Evolutionary conservation across 2,888 invertebrate species (phyloP).

Genomic region (Thecophora atra): DNA sequence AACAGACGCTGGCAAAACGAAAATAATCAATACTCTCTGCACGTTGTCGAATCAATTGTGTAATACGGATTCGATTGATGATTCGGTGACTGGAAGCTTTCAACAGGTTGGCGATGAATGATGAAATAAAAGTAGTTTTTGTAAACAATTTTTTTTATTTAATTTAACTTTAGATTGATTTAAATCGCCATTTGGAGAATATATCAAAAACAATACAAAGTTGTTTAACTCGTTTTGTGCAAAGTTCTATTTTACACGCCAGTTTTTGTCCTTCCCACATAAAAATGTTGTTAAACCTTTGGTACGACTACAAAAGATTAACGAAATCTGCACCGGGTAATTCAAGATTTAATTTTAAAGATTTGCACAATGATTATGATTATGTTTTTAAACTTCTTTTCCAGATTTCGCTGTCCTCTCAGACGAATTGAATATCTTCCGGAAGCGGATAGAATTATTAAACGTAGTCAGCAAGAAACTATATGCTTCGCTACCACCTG

Average conservation of each 20-base stretch:
- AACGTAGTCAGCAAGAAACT: constrained; percentile 50
- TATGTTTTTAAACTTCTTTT: too few relatives aligned
- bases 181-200: constrained; percentile 74
- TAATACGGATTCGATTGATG: constrained; percentile 64
- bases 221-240: constrained; percentile 52
- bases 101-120: constrained; percentile 76
- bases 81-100: constrained; percentile 81
- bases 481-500: not conserved
- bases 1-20: constrained; percentile 65
- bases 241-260: constrained; percentile 46
- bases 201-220: constrained; percentile 65
- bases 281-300: constrained; percentile 50
- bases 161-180: constrained; percentile 58
- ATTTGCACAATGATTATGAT: too few relatives aligned
- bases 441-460: constrained; percentile 54
- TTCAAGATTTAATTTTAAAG: not conserved
- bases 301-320: constrained; percentile 57
- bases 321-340: constrained; percentile 53
- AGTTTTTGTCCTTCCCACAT: constrained; percentile 38
- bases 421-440: constrained; percentile 58
- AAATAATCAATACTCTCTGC: constrained; percentile 62
- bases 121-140: not conserved
- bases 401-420: constrained; percentile 50
- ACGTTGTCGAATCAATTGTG: constrained; percentile 60
- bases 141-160: not conserved